Evolutionary conservation across 53 echinoderm and acorn worm genomes (phyloP).

Genomic region (Henricia sp.): DNA sequence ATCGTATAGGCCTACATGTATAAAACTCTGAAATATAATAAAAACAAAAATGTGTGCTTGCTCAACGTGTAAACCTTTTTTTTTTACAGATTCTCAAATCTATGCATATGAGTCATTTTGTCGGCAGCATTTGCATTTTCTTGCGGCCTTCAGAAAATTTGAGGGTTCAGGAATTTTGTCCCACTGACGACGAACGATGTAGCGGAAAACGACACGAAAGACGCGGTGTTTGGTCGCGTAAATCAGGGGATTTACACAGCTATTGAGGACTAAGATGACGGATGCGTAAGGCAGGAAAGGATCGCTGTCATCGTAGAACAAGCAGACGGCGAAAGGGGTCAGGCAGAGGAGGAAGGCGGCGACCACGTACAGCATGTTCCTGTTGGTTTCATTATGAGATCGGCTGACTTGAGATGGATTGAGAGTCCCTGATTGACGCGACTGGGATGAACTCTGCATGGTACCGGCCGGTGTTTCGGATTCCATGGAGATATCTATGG

Average conservation of each 20-base stretch:
- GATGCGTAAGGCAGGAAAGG: slow-evolving; percentile 70
- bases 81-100: too few relatives aligned
- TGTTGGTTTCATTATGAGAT: slow-evolving; percentile 60
- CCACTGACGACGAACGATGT: slow-evolving; percentile 56
- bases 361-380: slow-evolving; percentile 72
- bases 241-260: slow-evolving; percentile 70
- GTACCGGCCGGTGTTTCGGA: neutral
- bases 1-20: too few relatives aligned
- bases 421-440: neutral
- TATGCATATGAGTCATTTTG: neutral
- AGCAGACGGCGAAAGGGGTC: slow-evolving; percentile 69
- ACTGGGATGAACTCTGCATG: neutral
- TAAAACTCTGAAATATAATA: too few relatives aligned
- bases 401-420: neutral
- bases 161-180: slow-evolving; percentile 56
- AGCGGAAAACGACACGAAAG: slow-evolving; percentile 60
- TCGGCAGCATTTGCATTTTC: neutral
- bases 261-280: slow-evolving; percentile 63
- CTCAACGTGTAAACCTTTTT: too few relatives aligned
- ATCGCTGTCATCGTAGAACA: slow-evolving; percentile 63
- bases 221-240: slow-evolving; percentile 74
- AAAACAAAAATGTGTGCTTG: too few relatives aligned
- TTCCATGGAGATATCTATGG: slow-evolving; percentile 4
- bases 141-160: slow-evolving; percentile 26
- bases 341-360: slow-evolving; percentile 68